Base-by-base conservation (phyloP, 2,113 vertebrate genomes). In the Burhinus oedicnemus region DNA sequence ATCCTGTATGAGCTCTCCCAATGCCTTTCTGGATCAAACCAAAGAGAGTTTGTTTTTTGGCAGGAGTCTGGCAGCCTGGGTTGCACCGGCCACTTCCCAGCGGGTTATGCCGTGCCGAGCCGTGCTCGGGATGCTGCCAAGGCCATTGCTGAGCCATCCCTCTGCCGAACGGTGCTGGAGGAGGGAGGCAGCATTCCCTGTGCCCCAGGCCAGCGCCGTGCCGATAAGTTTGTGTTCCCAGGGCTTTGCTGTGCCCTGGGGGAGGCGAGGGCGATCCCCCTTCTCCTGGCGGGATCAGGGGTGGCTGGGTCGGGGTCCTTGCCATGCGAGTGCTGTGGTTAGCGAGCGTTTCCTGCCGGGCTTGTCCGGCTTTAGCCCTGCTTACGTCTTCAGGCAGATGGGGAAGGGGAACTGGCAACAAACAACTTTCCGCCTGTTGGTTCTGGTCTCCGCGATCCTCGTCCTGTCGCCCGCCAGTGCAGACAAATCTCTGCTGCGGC, bases 251-350 rank as follows among this genome's bases (percentile, higher is more conserved):
- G 9, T 4, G 5, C 34, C 26, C 11, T 6, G 19, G 19, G 19
- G 25, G 6, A 8, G 40, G 19, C 1, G 7, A 15, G 42, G 34
- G 27, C 1, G 3, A 32, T 11, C 32, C 64, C 40, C 32, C 34
- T 11, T 26, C 62, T 30, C 45, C 30, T 4, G 19, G 68, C 7
- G 11, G 45, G 23, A 17, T 22, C 6, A 3, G n/a, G 49, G 60
- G 12, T 49, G 49, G 22, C 49, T 51, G 49, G 49, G 22, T 22
- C 8, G 4, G n/a, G 49, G 60, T 65, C 49, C 4, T 14, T 20
- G 44, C 55, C 8, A 2, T 0, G 1, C 3, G 5, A 17, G 32
- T 2, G 5, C 21, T 3, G 22, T 4, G 27, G 42, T 34, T 27
- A 11, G 20, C 3, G 4, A 42, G 42, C 0, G 11, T 45, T 54